A percentile compares a stretch with the other conserved stretches of the same genome.
phyloP scores from a whole-genome alignment of 2,113 vertebrate species.

The Platysteira castanea region DNA sequence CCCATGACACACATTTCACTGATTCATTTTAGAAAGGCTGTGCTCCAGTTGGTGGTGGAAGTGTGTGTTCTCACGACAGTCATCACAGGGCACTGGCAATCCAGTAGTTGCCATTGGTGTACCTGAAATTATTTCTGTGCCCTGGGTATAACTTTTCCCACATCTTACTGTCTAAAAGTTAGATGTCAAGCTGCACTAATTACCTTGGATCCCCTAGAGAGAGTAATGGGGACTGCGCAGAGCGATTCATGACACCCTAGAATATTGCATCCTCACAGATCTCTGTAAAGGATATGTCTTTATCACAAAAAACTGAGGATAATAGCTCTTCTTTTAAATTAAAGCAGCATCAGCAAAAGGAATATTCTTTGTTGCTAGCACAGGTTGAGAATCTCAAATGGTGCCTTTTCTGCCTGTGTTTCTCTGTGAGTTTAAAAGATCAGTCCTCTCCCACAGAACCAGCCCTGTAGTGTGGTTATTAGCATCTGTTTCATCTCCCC shows the following conservation, averaged over 20 bases:
- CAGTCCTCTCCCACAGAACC: background rate
- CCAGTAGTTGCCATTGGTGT: background rate
- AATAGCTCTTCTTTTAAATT: background rate
- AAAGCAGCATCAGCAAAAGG: background rate
- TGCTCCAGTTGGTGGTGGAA: background rate
- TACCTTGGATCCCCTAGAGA: background rate
- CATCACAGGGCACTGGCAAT: background rate
- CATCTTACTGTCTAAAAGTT: background rate
- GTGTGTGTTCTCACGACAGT: fast-evolving
- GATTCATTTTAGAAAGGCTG: background rate
- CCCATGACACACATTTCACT: background rate
- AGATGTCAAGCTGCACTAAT: background rate
- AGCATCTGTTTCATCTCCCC: background rate
- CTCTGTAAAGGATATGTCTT: background rate
- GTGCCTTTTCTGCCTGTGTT: background rate
- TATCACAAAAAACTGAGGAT: background rate
- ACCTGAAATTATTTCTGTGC: background rate
- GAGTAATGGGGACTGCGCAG: background rate
- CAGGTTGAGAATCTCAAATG: background rate
- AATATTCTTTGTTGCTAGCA: background rate
- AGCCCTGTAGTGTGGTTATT: background rate
- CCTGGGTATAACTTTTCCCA: background rate
- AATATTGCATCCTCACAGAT: background rate
- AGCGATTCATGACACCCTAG: background rate
- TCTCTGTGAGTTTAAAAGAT: background rate